Evolutionary conservation across 1,140 invertebrate genomes (phyloP), one percentile per base, ranked within the genome.

Genomic region (Ips typographus): DNA sequence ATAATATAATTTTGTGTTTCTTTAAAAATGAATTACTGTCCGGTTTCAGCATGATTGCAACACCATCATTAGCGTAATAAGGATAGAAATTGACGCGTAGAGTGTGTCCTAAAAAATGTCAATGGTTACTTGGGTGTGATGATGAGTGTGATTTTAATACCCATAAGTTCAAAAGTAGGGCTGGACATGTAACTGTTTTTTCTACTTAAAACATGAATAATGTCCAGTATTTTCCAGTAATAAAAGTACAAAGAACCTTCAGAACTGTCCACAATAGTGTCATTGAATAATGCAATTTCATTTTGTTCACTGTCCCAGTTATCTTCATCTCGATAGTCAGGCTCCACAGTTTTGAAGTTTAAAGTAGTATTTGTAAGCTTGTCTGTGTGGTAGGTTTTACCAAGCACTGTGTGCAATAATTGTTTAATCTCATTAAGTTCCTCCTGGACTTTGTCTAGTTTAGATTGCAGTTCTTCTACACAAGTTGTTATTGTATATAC

Each of bases 171-270:
- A 68, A 76, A 76, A 5, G 58, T 42, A 3, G 70, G 51, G 63
- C 75, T 76, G 6, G 70, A 69, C 4, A 73, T 63, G 55, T 75
- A 71, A 47, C 71, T 64, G 36, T 71, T 61, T 41, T 36, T 69
- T 66, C 71, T 74, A 4, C 36, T 40, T 43, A 74, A 67, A 51
- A 75, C n/a, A 37, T 72, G 57, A 6, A 38, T 57, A 39, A 73
- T 65, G 6, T 74, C 57, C 2, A 43, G 5, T 5, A 77, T 71
- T 59, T 70, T 62, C 75, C 75, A 77, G 57, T 73, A 77, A 65
- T 77, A 75, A 55, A 70, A 70, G 60, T 70, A 77, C 22, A 72
- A 55, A 40, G 71, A 70, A 40, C 72, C 74, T 6, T 71, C 56
- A 55, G 71, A 72, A 38, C 61, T 69, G 39, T 67, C 64, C 5